Evolutionary conservation across 2,888 invertebrate genomes (phyloP).

Genomic region (Calameuta pallipes): DNA sequence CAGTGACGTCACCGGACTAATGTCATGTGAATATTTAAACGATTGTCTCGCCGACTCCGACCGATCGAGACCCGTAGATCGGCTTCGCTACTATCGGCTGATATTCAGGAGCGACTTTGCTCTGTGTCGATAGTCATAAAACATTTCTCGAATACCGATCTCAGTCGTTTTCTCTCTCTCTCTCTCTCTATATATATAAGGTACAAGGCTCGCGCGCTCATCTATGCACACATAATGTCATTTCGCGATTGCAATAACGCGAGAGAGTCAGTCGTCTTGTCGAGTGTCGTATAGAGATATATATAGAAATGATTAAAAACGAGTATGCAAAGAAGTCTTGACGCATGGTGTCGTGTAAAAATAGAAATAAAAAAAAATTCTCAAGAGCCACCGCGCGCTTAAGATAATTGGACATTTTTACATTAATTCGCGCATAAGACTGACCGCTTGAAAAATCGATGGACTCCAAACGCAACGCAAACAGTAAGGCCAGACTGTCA

Average conservation of each 20-base stretch:
- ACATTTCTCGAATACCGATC: background rate
- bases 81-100: background rate
- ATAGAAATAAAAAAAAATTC: background rate
- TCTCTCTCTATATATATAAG: background rate
- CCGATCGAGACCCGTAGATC: background rate
- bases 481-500: too few species aligned
- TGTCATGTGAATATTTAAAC: background rate
- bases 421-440: background rate
- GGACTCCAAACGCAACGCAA: too few species aligned
- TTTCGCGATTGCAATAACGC: too few species aligned
- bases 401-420: background rate
- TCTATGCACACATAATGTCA: too few species aligned
- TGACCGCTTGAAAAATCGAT: background rate
- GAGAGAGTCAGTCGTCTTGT: background rate
- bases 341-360: background rate
- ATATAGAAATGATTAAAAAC: background rate
- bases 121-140: background rate
- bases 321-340: background rate
- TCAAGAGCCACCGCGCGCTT: background rate
- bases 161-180: background rate
- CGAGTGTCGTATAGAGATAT: background rate
- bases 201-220: background rate
- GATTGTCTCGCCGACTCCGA: background rate
- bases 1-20: slow-evolving; percentile 27
- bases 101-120: too few species aligned